Base-by-base conservation (phyloP, 2,797 vertebrate genomes). In the Argentina silus region DNA sequence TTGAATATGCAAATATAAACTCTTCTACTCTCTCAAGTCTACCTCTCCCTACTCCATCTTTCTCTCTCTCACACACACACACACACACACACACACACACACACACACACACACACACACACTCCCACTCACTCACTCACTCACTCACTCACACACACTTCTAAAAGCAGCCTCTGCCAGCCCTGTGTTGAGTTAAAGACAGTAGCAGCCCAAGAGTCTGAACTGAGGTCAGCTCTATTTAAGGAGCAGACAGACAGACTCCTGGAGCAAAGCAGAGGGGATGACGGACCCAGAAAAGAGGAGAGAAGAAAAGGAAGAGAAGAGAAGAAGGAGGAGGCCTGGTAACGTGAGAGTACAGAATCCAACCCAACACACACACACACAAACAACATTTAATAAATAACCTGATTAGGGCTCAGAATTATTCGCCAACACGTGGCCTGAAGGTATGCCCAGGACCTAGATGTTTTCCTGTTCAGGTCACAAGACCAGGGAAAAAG, bases 161-260 rank as follows among this genome's bases (percentile, higher is more conserved):
- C 21, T 15, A 27, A 68, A 61, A 71, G 57, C 78, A 79, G 70
- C 62, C 70, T 66, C 69, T 61, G 75, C 19, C 44, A 51, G 19
- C 36, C 60, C 57, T 64, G 50, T 73, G 76, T 66, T 75, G 67
- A 77, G 80, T 83, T 87, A 80, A 86, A 88, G 76, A 82, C 81
- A 78, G 88, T 65, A 77, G 88, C 87, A 78, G 85, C 72, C 45
- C 50, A 72, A 67, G 70, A 78, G 83, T 89, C 86, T 90, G 84
- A 79, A 74, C 83, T 90, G 89, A 93, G 93, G 91, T 93, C 92
- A 93, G 83, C 86, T 88, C 92, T 95, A 93, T 95, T 94, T 93
- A 85, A 74, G 86, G 90, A 84, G 88, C 88, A 93, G 92, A 91
- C 93, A 90, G 85, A 68, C 90, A 92, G 93, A 92, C 91, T 91